phyloP scores from a whole-genome alignment of 2,113 vertebrate species.

The Peromyscus maniculatus region DNA sequence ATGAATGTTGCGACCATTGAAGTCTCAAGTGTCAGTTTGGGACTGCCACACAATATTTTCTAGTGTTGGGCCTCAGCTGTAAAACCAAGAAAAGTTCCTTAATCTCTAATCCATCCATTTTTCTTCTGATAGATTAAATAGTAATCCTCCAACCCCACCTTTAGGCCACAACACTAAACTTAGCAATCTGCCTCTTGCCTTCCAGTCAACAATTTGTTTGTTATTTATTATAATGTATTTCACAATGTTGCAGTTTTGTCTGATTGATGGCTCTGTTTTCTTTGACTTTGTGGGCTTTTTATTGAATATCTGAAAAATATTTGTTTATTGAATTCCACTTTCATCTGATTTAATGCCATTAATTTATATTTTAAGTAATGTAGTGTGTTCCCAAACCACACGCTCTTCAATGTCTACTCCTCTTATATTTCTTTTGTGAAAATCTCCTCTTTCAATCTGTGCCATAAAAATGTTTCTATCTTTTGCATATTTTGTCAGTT shows the following conservation, averaged over 20 bases:
- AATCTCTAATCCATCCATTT: conserved; percentile 6
- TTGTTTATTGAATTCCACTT: background rate
- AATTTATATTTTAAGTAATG: conserved; percentile 49
- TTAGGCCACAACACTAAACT: background rate
- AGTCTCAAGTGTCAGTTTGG: background rate
- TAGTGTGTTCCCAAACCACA: background rate
- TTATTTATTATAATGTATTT: background rate
- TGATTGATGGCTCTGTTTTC: background rate
- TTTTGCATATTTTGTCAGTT: conserved; percentile 57
- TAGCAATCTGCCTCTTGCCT: background rate
- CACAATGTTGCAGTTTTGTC: background rate
- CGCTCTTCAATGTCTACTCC: conserved; percentile 29
- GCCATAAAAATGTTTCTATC: conserved; percentile 68
- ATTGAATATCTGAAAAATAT: background rate
- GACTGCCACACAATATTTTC: background rate
- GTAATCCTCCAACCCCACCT: background rate
- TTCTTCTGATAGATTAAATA: background rate
- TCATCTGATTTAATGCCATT: conserved; percentile 26
- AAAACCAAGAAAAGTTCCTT: background rate
- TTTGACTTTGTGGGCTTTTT: background rate
- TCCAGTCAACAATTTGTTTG: background rate
- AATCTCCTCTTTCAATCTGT: conserved; percentile 39
- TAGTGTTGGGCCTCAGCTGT: conserved; percentile 4
- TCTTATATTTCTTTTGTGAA: conserved; percentile 27
- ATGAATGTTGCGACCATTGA: background rate